phyloP scores from a whole-genome alignment of 2,113 vertebrate genomes.

The Ictidomys tridecemlineatus region DNA sequence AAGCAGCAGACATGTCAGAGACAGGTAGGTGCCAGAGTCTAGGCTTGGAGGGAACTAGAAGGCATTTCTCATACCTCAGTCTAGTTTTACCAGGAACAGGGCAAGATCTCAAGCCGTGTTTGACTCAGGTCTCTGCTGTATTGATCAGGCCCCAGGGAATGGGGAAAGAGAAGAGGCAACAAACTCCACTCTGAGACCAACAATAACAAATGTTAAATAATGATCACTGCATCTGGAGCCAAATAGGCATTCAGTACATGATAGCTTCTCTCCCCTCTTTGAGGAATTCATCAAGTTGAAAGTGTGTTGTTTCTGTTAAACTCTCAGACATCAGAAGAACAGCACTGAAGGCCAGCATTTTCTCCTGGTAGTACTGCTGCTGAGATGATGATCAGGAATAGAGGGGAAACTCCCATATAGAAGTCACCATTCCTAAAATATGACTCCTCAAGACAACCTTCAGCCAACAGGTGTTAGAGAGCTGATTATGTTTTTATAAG shows the following conservation, averaged over 20 bases:
- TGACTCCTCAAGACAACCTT: not conserved
- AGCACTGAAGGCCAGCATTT: not conserved
- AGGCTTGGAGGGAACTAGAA: not conserved
- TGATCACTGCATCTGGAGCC: not conserved
- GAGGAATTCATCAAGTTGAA: conserved; percentile 15
- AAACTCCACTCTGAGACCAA: not conserved
- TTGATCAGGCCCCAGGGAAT: not conserved
- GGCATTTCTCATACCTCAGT: not conserved
- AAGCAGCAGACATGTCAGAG: not conserved
- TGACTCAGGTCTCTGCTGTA: not conserved
- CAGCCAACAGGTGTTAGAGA: not conserved
- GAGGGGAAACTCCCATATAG: not conserved
- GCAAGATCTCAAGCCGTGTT: not conserved
- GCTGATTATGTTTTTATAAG: not conserved
- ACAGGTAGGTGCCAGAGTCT: not conserved
- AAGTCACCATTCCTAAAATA: not conserved
- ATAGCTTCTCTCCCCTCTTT: not conserved
- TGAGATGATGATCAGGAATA: not conserved
- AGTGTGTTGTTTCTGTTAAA: not conserved
- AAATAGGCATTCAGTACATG: not conserved
- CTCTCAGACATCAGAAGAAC: not conserved
- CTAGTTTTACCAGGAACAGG: not conserved
- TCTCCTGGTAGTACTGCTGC: not conserved
- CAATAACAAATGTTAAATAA: not conserved
- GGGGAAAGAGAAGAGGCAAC: not conserved